Base-by-base conservation (phyloP, 2,888 invertebrate species). In the Epinotia demarniana region DNA sequence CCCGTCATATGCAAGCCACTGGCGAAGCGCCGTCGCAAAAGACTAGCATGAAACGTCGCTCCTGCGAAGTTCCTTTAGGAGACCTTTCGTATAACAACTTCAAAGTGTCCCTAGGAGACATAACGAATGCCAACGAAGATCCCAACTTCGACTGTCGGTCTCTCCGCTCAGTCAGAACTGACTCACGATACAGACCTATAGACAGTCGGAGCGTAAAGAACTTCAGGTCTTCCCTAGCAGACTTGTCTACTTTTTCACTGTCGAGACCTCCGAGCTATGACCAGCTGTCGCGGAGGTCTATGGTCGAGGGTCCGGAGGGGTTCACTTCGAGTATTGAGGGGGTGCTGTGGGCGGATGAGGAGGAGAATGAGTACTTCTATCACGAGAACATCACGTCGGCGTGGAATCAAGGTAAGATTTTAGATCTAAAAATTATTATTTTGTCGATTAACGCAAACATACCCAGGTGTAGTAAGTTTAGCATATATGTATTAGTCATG, bases 311-410 rank as follows among this genome's bases (percentile, higher is more conserved):
- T 5, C 85, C 87, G 0, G 92, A 92, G 0, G 90, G 89, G 4
- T 88, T 92, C 70, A 94, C 93, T n/a, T 94, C 94, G 18, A 94
- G 94, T 78, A 94, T 94, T 49, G 94, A 94, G 80, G 94, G 94
- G 0, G 94, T 94, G 27, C 87, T 94, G 80, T 94, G 94, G 94
- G 94, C 94, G 2, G 94, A 94, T 87, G 94, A 94, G 79, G 94
- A 94, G 79, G 94, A 94, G 75, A 94, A 90, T 77, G 94, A 94
- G 81, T 94, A 94, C 78, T 93, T 94, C 84, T 93, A 93, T 78
- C 94, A 94, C 68, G 94, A 94, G 83, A 94, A 94, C 72, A 90
- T 94, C 49, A 92, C 92, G 3, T 84, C 92, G 9, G 92, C 94
- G 39, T 94, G 92, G 92, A 93, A 93, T 87, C 88, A 94, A 94